These are phyloP conservation scores for Alcis repandata DNA, from an alignment of 2,888 invertebrate genomes.

Conservation along the genomic window DNA sequence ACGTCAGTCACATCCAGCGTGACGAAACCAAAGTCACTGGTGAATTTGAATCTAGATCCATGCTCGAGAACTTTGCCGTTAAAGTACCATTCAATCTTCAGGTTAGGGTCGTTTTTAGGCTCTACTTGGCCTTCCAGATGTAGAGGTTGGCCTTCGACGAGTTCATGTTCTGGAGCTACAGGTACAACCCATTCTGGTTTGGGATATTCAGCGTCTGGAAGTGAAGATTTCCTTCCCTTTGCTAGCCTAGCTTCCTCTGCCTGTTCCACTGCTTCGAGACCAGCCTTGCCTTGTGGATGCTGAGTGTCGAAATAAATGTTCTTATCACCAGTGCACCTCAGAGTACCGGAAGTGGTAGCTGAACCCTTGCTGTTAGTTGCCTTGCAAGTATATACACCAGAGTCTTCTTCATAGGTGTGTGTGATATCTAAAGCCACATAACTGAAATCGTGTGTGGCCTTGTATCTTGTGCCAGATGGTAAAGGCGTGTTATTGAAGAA, in stretches of 20 bases:
- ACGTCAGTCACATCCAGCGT: constrained; percentile 97
- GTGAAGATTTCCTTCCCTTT: constrained; percentile 89
- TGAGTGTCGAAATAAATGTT: constrained; percentile 95
- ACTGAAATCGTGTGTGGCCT: constrained; percentile 98
- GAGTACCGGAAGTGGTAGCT: constrained; percentile 95
- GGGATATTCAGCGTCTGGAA: constrained; percentile 92
- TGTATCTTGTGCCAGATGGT: constrained; percentile 95
- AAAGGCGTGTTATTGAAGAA: constrained; percentile 97
- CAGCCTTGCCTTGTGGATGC: constrained; percentile 97
- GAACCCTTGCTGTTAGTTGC: constrained; percentile 95
- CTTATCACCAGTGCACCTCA: constrained; percentile 93
- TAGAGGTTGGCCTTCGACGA: constrained; percentile 93
- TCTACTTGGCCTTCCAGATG: constrained; percentile 98
- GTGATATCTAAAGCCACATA: constrained; percentile 96
- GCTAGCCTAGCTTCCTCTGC: constrained; percentile 94
- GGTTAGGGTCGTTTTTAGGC: constrained; percentile 96
- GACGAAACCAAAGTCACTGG: constrained; percentile 98
- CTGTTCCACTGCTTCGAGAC: constrained; percentile 95
- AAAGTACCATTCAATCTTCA: constrained; percentile 97
- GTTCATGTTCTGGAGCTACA: constrained; percentile 91
- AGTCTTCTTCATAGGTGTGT: constrained; percentile 96
- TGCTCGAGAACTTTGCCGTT: constrained; percentile 95
- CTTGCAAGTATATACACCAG: constrained; percentile 96
- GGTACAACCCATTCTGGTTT: constrained; percentile 96
- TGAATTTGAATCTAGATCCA: constrained; percentile 96